Conservation (phyloP, 2,888 invertebrate genomes). For the Drosophila pegasa region DNA sequence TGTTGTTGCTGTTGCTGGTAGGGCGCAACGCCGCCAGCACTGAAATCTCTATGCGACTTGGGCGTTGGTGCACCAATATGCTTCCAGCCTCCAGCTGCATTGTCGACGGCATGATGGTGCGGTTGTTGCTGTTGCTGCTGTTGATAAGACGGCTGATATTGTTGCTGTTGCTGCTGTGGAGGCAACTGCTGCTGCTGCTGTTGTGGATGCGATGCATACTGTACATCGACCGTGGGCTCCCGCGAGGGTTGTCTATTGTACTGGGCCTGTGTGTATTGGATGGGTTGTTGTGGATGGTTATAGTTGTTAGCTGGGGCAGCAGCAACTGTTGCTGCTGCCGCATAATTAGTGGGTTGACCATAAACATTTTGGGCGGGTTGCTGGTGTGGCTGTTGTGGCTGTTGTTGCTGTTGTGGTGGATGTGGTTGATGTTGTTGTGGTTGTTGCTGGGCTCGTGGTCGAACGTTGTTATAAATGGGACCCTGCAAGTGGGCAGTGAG, state of each 20-base stretch:
- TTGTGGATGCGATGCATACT: constrained; percentile 21
- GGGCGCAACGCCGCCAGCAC: constrained; percentile 25
- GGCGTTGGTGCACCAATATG: constrained; percentile 67
- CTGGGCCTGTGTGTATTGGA: constrained; percentile 79
- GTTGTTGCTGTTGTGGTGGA: constrained; percentile 36
- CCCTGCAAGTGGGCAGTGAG: constrained; percentile 76
- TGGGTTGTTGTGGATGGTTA: constrained; percentile 72
- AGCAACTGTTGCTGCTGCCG: constrained; percentile 42
- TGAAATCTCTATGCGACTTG: constrained; percentile 59
- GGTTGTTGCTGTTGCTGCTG: constrained; percentile 31
- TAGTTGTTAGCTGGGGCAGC: constrained; percentile 55
- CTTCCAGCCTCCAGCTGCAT: constrained; percentile 65
- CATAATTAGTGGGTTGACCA: constrained; percentile 56
- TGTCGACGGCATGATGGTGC: constrained; percentile 19
- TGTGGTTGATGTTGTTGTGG: constrained; percentile 38
- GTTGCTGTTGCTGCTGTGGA: constrained; percentile 31
- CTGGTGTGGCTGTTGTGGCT: constrained; percentile 42
- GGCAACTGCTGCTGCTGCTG: constrained; percentile 38
- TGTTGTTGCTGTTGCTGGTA: constrained; percentile 52
- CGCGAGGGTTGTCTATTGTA: constrained; percentile 72
- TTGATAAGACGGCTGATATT: constrained; percentile 31
- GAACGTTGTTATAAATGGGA: constrained; percentile 81
- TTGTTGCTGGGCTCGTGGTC: constrained; percentile 56
- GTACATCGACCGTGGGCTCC: constrained; percentile 56
- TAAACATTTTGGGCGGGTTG: constrained; percentile 68